These are phyloP conservation scores for Microtus richardsoni DNA, from an alignment of 2,113 vertebrate genomes.

Conservation along the genomic window DNA sequence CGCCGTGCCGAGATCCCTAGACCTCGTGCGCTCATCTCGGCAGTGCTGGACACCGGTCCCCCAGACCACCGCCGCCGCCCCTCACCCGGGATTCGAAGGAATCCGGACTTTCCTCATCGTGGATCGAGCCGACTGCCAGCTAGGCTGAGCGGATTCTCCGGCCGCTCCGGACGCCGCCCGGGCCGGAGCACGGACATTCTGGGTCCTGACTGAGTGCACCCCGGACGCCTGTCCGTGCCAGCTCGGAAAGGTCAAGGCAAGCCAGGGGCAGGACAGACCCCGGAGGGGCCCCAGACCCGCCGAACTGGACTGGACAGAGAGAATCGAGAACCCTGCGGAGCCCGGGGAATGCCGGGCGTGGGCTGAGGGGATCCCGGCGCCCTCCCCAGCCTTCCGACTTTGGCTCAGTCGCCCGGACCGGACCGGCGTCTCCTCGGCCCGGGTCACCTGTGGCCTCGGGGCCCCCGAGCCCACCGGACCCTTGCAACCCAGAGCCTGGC, in stretches of 20 bases:
- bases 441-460: slow-evolving; percentile 77
- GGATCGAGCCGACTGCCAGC: not conserved
- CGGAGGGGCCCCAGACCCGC: not conserved
- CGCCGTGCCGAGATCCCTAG: not conserved
- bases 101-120: slow-evolving; percentile 15
- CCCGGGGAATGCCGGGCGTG: slow-evolving; percentile 55
- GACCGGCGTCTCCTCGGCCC: slow-evolving; percentile 41
- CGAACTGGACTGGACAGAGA: slow-evolving; percentile 50
- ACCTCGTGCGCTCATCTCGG: slow-evolving; percentile 14
- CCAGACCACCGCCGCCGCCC: slow-evolving; percentile 10
- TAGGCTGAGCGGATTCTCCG: not conserved
- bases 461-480: slow-evolving; percentile 16
- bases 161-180: slow-evolving; percentile 50
- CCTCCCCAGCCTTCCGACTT: slow-evolving; percentile 59
- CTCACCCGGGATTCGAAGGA: not conserved
- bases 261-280: slow-evolving; percentile 17
- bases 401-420: slow-evolving; percentile 37
- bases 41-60: not conserved
- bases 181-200: slow-evolving; percentile 35
- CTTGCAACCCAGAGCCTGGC: slow-evolving; percentile 14
- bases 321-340: slow-evolving; percentile 14
- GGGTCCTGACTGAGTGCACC: slow-evolving; percentile 40
- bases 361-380: slow-evolving; percentile 64
- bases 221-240: not conserved
- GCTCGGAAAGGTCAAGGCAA: not conserved